A percentile compares a stretch with the other conserved stretches of the same genome.
phyloP scores from a whole-genome alignment of 2,888 invertebrate species.

The Xestia ashworthii region DNA sequence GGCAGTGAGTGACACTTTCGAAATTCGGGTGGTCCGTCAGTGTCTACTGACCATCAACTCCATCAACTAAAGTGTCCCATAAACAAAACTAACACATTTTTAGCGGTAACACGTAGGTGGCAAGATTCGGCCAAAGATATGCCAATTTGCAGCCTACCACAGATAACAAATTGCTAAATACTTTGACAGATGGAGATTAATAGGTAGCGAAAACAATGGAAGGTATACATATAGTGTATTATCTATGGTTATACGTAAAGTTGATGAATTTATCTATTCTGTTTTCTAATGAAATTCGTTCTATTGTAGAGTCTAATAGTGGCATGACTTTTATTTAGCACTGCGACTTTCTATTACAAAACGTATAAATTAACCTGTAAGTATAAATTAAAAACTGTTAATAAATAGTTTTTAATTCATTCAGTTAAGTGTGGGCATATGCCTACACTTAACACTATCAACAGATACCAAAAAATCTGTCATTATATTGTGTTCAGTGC shows the following conservation, averaged over 20 bases:
- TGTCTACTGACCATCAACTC: slow-evolving; percentile 70
- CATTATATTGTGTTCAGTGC: not conserved
- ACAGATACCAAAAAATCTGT: not conserved
- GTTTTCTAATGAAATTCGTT: not conserved
- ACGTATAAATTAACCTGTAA: not conserved
- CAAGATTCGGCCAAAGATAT: slow-evolving; percentile 75
- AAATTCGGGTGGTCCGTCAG: slow-evolving; percentile 62
- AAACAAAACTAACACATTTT: slow-evolving; percentile 71
- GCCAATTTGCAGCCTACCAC: slow-evolving; percentile 67
- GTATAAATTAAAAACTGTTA: not conserved
- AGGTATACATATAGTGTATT: too few species aligned
- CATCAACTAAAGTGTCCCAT: slow-evolving; percentile 68
- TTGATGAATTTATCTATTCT: slow-evolving; percentile 26
- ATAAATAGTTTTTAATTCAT: too few species aligned
- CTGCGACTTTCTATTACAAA: not conserved
- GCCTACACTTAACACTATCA: not conserved
- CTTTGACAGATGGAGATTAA: slow-evolving; percentile 84
- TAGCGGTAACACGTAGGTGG: slow-evolving; percentile 75
- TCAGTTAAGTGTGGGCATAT: too few species aligned
- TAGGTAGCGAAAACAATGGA: slow-evolving; percentile 65
- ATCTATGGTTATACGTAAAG: slow-evolving; percentile 14
- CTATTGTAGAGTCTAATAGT: not conserved
- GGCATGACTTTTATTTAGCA: not conserved
- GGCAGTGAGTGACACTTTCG: slow-evolving; percentile 32
- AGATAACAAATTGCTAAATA: slow-evolving; percentile 72